phyloP scores from a whole-genome alignment of 2,113 vertebrate species.

The Donacobius atricapilla region DNA sequence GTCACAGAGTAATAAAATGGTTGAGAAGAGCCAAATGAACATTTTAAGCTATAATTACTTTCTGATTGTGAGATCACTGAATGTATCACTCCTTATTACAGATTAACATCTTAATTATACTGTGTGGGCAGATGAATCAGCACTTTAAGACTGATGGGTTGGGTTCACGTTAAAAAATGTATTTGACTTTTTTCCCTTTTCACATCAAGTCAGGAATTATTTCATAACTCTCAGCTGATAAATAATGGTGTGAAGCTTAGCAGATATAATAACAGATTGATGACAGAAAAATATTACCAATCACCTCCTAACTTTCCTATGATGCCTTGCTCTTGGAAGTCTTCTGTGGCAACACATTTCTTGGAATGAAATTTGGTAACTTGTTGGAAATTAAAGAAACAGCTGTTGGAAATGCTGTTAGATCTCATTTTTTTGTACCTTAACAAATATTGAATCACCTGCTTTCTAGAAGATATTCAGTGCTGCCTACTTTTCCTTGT shows the following conservation, averaged over 20 bases:
- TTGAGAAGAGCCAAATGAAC: not conserved
- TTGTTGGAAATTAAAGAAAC: slow-evolving; percentile 54
- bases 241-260: not conserved
- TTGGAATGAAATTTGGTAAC: not conserved
- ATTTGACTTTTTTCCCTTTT: not conserved
- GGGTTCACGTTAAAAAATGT: slow-evolving; percentile 10
- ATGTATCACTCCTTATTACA: slow-evolving; percentile 38
- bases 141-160: slow-evolving; percentile 20
- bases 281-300: not conserved
- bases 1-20: not conserved
- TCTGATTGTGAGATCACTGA: slow-evolving; percentile 9
- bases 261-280: not conserved
- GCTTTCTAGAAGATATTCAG: not conserved
- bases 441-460: not conserved
- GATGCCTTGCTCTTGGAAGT: not conserved
- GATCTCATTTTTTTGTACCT: not conserved
- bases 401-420: not conserved
- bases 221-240: slow-evolving; percentile 13
- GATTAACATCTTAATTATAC: slow-evolving; percentile 56
- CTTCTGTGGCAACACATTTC: not conserved
- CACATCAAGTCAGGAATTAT: not conserved
- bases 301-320: not conserved
- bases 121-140: slow-evolving; percentile 35
- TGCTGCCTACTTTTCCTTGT: not conserved
- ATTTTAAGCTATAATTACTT: slow-evolving; percentile 22